Evolutionary conservation across 53 echinoderm and acorn worm genomes (phyloP), one percentile per base, ranked within the genome.

Genomic region (Temnopleurus reevesii): DNA sequence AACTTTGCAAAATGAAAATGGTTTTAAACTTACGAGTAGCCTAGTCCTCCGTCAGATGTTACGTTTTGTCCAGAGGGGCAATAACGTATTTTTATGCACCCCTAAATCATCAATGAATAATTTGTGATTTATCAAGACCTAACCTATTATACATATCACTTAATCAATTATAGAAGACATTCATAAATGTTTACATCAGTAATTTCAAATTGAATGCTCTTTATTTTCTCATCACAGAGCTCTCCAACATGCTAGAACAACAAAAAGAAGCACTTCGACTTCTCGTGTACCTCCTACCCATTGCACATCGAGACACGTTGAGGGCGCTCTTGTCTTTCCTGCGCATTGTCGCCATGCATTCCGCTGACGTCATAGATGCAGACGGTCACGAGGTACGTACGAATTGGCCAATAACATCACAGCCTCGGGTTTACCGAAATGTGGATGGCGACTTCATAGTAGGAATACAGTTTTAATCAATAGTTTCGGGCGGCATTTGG

Each of bases 301-400:
- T 90, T 26, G 93, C 93, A 12, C 90, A 93, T 41, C 76, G 90
- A 33, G 95, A 95, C 90, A 95, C 93, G 46, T 76, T 95, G 26
- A 44, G 86, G 53, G 92, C 87, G 53, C 91, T 95, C 47, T 81
- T 95, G 56, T 45, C 76, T n/a, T 95, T 93, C 31, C 89, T 95
- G 21, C 86, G 81, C 29, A 89, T 30, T 12, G 95, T 95, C 13
- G 82, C 95, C 59, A 27, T 44, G 59, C 81, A 93, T 84, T 89
- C 93, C 17, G 90, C 84, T 2, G 95, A 95, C 88, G 60, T 81
- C 31, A 84, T 86, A 2, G 90, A 95, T 71, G 88, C 85, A 12
- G 90, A 93, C 8, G 95, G 95, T 2, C 88, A 93, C 41, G 95
- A 95, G 93, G 95, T 95, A 77, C 3, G 79, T 6, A 47, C 6